Evolutionary conservation across 1,140 invertebrate genomes (phyloP), one percentile per base, ranked within the genome.

Genomic region (Drosophila pseudoananassae): DNA sequence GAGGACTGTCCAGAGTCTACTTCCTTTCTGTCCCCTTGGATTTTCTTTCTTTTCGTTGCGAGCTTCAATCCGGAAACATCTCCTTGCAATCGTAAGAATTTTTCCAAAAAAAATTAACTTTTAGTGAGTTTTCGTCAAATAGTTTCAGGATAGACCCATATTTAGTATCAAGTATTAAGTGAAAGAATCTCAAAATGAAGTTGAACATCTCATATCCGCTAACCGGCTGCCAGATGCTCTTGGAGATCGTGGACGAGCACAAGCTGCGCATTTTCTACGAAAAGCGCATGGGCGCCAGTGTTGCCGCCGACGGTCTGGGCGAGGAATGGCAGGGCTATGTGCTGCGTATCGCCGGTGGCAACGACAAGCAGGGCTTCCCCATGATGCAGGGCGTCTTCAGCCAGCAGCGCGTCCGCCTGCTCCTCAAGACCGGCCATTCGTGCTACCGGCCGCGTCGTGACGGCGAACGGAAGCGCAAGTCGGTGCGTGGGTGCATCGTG

Each of bases 291-390:
- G 98, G 98, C 51, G 95, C 97, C 76, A 98, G 99, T 93, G 96
- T 99, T 1, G 95, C 97, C 87, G 98, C 96, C 63, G 98, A 99
- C 92, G 93, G 95, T 70, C 93, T 99, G 55, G 99, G 99, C 45
- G 98, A 99, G 93, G 99, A 99, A 94, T 99, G 99, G 99, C 99
- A 99, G 93, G 98, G 98, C 49, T 99, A 99, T 90, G 95, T 99
- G 49, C 94, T 99, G 9, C 95, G 98, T 66, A 96, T 99, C 73
- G 95, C 98, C 82, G 99, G 99, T 81, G 99, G 99, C 81, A 99
- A 99, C 92, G 99, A 99, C 94, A 99, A 99, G 93, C 98, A 99
- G 94, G 99, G 99, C 60, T 99, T 99, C 92, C 99, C 99, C 27
- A 99, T 99, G 99, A 99, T 99, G 93, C 99, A 99, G 93, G 99